phyloP scores from a whole-genome alignment of 2,797 vertebrate genomes.

The Hylomyscus alleni region DNA sequence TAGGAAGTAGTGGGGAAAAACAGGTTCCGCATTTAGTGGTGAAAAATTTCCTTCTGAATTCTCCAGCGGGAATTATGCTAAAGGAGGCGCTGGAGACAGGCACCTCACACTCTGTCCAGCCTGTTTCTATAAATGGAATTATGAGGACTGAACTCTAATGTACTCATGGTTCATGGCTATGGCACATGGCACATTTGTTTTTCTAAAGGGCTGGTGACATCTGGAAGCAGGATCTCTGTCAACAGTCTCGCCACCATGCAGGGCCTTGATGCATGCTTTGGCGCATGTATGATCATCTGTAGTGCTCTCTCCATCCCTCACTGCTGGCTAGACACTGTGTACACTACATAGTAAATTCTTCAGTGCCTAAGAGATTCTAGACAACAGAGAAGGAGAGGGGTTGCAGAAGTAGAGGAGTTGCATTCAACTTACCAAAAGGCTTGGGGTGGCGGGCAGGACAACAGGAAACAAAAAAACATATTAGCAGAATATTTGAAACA shows the following conservation, averaged over 20 bases:
- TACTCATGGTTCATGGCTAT: no score
- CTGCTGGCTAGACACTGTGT: not conserved
- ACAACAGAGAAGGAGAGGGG: not conserved
- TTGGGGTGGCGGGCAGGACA: slow-evolving; percentile 57
- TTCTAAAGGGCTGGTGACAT: not conserved
- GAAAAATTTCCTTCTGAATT: not conserved
- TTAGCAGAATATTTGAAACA: slow-evolving; percentile 56
- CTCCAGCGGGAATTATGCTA: not conserved
- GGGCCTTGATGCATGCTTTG: not conserved
- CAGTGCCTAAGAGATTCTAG: not conserved
- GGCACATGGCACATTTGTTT: not conserved
- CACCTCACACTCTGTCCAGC: no score
- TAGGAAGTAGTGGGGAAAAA: not conserved
- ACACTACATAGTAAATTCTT: slow-evolving; percentile 14
- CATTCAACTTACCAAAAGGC: slow-evolving; percentile 73
- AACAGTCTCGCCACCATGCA: not conserved
- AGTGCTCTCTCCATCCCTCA: no score
- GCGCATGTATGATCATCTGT: not conserved
- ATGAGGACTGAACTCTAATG: not conserved
- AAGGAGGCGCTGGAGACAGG: not conserved
- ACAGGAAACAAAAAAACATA: slow-evolving; percentile 65
- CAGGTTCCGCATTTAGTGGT: not conserved
- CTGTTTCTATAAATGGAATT: no score
- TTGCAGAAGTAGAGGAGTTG: slow-evolving; percentile 36
- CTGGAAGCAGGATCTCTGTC: not conserved